These are phyloP conservation scores for Pseudoatta argentina DNA, from an alignment of 1,140 invertebrate genomes.

Conservation along the genomic window DNA sequence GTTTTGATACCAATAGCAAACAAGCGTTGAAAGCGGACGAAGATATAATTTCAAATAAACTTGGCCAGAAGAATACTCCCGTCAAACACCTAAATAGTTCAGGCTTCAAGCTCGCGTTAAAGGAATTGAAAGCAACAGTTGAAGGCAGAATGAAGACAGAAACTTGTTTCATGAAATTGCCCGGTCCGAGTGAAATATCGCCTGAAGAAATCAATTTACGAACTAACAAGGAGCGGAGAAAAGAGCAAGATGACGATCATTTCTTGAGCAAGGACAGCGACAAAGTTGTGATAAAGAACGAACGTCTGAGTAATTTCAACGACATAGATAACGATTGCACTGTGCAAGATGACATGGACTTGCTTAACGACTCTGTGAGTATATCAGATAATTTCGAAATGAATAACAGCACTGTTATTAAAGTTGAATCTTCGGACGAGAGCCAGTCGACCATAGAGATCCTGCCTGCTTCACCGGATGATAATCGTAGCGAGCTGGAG, in stretches of 20 bases:
- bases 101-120: conserved; percentile 18
- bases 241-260: not conserved
- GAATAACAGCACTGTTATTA: conserved; percentile 79
- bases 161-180: not conserved
- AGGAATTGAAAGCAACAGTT: conserved; percentile 20
- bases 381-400: conserved; percentile 21
- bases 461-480: conserved; percentile 80
- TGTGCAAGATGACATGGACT: not conserved
- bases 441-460: conserved; percentile 84
- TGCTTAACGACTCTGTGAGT: conserved; percentile 8
- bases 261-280: not conserved
- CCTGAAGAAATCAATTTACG: not conserved
- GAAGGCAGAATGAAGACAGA: not conserved
- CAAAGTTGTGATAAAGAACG: conserved; percentile 20
- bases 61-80: not conserved
- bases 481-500: conserved; percentile 65
- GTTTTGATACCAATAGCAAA: not conserved
- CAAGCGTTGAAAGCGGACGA: not conserved
- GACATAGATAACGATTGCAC: conserved; percentile 38
- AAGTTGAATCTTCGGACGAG: conserved; percentile 83
- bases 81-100: not conserved
- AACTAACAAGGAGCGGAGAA: not conserved
- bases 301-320: conserved; percentile 18
- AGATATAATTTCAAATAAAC: not conserved
- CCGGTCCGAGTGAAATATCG: not conserved